phyloP scores from a whole-genome alignment of 2,888 invertebrate genomes.

The Timema cristinae region DNA sequence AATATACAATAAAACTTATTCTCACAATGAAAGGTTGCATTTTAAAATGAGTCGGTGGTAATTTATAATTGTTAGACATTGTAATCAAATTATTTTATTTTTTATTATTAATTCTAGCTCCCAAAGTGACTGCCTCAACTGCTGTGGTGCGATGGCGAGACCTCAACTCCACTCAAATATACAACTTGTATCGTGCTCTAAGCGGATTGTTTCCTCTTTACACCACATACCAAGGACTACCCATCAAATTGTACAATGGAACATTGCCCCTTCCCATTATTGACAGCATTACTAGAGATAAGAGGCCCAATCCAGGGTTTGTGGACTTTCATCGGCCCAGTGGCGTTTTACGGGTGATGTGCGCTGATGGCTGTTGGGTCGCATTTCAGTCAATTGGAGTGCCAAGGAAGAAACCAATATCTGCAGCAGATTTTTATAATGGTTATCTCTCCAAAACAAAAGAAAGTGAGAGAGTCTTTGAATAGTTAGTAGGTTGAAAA shows the following conservation, averaged over 20 bases:
- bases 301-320: conserved; percentile 49
- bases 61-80: background rate
- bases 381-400: conserved; percentile 62
- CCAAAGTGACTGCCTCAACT: conserved; percentile 61
- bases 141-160: conserved; percentile 63
- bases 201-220: conserved; percentile 58
- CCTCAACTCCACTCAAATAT: conserved; percentile 60
- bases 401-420: conserved; percentile 66
- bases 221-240: conserved; percentile 57
- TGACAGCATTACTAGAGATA: background rate
- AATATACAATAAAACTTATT: too few species aligned
- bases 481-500: conserved; percentile 33
- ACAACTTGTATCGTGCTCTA: conserved; percentile 67
- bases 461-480: conserved; percentile 44
- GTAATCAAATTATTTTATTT: background rate
- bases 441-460: conserved; percentile 68
- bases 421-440: conserved; percentile 78
- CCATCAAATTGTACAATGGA: conserved; percentile 62
- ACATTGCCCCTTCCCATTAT: conserved; percentile 40
- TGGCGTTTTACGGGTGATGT: conserved; percentile 60
- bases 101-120: conserved; percentile 52
- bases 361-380: conserved; percentile 61
- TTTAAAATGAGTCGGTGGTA: background rate
- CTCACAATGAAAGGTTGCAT: background rate
- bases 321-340: conserved; percentile 56